Evolutionary conservation across 1,140 invertebrate genomes (phyloP).

Genomic region (Camponotus floridanus): DNA sequence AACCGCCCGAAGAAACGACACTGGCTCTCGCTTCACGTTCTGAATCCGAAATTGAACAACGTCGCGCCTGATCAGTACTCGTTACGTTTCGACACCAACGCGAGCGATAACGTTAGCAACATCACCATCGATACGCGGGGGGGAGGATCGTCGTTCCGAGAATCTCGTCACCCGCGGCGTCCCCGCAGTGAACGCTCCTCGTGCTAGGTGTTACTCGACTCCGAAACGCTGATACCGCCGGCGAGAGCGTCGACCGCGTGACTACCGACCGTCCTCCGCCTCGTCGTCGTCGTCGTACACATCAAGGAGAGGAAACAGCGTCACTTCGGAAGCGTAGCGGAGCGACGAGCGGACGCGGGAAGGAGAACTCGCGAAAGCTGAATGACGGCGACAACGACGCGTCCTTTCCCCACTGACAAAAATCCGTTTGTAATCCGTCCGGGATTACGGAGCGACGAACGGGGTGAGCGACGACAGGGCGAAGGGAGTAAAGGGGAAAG

Average conservation of each 20-base stretch:
- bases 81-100: conserved; percentile 52
- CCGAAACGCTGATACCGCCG: conserved; percentile 58
- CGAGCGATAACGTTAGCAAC: conserved; percentile 53
- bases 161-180: conserved; percentile 48
- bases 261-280: conserved; percentile 67
- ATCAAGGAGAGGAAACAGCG: conserved; percentile 71
- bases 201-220: conserved; percentile 76
- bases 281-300: conserved; percentile 73
- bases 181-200: conserved; percentile 67
- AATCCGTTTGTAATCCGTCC: conserved; percentile 23
- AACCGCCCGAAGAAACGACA: background rate
- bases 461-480: background rate
- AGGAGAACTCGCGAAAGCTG: background rate
- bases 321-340: conserved; percentile 30
- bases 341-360: background rate
- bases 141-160: conserved; percentile 20
- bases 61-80: conserved; percentile 59
- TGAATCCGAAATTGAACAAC: background rate
- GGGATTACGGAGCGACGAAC: background rate
- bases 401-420: conserved; percentile 2
- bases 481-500: background rate
- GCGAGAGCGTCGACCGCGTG: conserved; percentile 73
- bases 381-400: conserved; percentile 14
- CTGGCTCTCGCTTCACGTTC: background rate
- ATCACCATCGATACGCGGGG: conserved; percentile 46